A percentile compares a stretch with the other conserved stretches of the same genome.
phyloP scores from a whole-genome alignment of 2,113 vertebrate species.

The Geothlypis trichas region DNA sequence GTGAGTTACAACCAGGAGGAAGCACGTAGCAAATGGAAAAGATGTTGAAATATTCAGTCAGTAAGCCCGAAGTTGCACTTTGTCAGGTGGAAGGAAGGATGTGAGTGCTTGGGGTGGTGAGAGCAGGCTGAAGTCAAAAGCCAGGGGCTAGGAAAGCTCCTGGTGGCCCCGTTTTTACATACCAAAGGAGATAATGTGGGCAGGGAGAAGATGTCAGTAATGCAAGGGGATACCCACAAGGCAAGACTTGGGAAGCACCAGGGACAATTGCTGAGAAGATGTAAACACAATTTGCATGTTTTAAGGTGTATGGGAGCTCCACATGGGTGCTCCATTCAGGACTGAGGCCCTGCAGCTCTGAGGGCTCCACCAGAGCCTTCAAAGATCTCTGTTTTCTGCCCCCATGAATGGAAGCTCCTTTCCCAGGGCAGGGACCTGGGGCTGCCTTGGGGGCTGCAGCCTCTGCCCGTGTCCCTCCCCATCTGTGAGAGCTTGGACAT shows the following conservation, averaged over 20 bases:
- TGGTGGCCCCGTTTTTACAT: neutral
- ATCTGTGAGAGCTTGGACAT: rapidly evolving
- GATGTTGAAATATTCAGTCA: neutral
- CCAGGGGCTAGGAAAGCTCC: neutral
- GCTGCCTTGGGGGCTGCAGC: neutral
- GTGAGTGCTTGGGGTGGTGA: neutral
- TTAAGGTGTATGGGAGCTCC: neutral
- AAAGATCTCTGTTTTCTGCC: neutral
- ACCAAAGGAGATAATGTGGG: neutral
- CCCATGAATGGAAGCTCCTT: neutral
- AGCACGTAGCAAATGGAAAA: neutral
- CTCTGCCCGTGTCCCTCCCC: rapidly evolving
- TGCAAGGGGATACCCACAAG: neutral
- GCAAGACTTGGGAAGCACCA: neutral
- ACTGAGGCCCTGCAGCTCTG: neutral
- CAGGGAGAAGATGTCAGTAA: neutral
- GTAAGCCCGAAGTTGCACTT: neutral
- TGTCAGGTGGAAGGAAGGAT: neutral
- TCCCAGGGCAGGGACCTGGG: neutral
- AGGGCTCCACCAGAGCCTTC: neutral
- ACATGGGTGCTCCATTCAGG: neutral
- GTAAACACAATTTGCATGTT: neutral
- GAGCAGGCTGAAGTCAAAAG: neutral
- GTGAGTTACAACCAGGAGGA: neutral
- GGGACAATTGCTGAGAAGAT: neutral